Percentiles rank a stretch among this genome's conserved stretches.
These are phyloP conservation scores for Drosophila burlai DNA, from an alignment of 1,140 invertebrate species.

Conservation along the genomic window DNA sequence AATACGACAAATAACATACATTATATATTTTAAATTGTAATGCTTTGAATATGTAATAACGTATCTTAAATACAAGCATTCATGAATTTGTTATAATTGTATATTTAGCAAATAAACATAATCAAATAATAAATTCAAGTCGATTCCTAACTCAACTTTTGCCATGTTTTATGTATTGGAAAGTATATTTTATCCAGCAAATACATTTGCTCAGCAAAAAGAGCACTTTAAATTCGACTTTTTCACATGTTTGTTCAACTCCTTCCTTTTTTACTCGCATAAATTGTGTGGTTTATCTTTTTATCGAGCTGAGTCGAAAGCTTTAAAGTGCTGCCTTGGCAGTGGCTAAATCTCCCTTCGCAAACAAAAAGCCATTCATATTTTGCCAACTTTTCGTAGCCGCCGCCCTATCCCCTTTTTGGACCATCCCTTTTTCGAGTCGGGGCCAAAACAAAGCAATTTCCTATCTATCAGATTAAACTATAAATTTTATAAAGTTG, in stretches of 20 bases:
- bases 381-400: slow-evolving; percentile 35
- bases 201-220: neutral
- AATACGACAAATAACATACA: too few relatives aligned
- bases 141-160: neutral
- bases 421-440: slow-evolving; percentile 4
- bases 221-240: slow-evolving; percentile 11
- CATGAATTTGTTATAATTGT: neutral
- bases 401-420: neutral
- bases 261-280: slow-evolving; percentile 25
- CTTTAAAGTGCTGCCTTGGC: slow-evolving; percentile 62
- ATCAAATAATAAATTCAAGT: neutral
- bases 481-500: slow-evolving; percentile 83
- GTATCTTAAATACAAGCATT: too few relatives aligned
- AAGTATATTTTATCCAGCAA: neutral
- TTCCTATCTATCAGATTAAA: slow-evolving; percentile 83
- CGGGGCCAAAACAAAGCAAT: slow-evolving; percentile 75
- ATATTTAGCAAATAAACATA: neutral
- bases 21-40: too few relatives aligned
- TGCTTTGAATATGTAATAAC: too few relatives aligned
- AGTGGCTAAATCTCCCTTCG: slow-evolving; percentile 5
- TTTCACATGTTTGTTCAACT: neutral
- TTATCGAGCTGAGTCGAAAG: slow-evolving; percentile 53
- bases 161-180: slow-evolving; percentile 8
- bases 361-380: slow-evolving; percentile 41
- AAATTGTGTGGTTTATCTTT: slow-evolving; percentile 65